phyloP scores from a whole-genome alignment of 2,888 invertebrate species.

The Thyatira batis region DNA sequence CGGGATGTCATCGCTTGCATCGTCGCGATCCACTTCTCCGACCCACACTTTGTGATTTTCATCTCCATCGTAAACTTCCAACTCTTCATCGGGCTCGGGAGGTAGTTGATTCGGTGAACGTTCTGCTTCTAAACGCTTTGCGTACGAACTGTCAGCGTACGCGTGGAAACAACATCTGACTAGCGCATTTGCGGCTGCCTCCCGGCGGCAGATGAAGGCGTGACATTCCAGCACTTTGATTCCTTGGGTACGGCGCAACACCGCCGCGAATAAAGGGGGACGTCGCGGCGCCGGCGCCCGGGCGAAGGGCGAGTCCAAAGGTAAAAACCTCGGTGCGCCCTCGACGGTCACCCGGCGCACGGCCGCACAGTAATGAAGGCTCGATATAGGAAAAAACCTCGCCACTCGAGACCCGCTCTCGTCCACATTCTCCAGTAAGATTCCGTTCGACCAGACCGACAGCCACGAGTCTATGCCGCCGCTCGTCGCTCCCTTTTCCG shows the following conservation, averaged over 20 bases:
- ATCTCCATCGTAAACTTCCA: conserved; percentile 93
- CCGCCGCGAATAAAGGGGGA: conserved; percentile 98
- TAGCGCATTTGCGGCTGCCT: conserved; percentile 98
- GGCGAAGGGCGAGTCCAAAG: conserved; percentile 97
- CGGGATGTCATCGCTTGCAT: conserved; percentile 86
- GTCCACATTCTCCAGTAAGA: conserved; percentile 97
- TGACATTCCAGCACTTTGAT: conserved; percentile 99
- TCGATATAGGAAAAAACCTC: conserved; percentile 97
- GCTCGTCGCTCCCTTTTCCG: conserved; percentile 94
- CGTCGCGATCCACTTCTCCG: conserved; percentile 89
- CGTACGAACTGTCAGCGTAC: conserved; percentile 97
- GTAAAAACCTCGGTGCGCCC: conserved; percentile 93
- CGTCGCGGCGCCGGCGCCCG: conserved; percentile 95
- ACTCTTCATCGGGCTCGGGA: conserved; percentile 85
- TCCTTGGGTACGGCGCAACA: conserved; percentile 96
- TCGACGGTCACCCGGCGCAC: conserved; percentile 92
- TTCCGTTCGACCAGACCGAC: conserved; percentile 98
- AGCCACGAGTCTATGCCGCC: conserved; percentile 98
- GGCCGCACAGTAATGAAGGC: conserved; percentile 97
- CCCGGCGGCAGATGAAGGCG: conserved; percentile 98
- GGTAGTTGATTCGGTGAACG: conserved; percentile 68
- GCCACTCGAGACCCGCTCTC: conserved; percentile 97
- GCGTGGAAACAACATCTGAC: conserved; percentile 99
- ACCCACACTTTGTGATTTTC: conserved; percentile 98
- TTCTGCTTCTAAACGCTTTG: conserved; percentile 89